These are phyloP conservation scores for Agonopterix heracliana DNA, from an alignment of 2,888 invertebrate genomes.

Conservation along the genomic window DNA sequence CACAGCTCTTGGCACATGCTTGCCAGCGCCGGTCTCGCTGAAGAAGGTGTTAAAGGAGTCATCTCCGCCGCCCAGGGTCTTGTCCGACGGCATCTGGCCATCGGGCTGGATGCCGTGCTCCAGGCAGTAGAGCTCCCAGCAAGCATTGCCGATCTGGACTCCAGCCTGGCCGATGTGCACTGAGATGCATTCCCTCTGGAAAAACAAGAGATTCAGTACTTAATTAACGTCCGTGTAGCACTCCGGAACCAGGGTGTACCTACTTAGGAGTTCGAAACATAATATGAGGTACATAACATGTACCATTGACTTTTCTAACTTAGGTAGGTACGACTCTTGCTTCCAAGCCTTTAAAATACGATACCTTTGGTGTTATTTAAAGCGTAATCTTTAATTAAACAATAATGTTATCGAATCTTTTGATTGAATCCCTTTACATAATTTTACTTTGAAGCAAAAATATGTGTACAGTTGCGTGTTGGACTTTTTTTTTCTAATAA, in stretches of 20 bases:
- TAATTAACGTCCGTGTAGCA: too few species aligned
- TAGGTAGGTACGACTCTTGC: too few species aligned
- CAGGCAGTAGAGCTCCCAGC: conserved; percentile 91
- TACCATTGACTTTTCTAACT: not conserved
- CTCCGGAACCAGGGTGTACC: too few species aligned
- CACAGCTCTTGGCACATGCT: conserved; percentile 92
- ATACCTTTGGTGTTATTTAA: too few species aligned
- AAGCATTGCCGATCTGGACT: conserved; percentile 91
- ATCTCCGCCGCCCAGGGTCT: conserved; percentile 82
- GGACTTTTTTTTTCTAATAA: conserved; percentile 3
- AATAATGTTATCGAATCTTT: too few species aligned
- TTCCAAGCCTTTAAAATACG: too few species aligned
- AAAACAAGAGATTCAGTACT: not conserved
- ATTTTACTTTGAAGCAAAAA: too few species aligned
- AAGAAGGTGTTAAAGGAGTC: conserved; percentile 88
- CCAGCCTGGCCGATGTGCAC: conserved; percentile 92
- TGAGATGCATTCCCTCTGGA: conserved; percentile 89
- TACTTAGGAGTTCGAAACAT: too few species aligned
- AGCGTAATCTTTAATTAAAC: too few species aligned
- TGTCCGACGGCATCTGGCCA: conserved; percentile 91
- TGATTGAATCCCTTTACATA: too few species aligned
- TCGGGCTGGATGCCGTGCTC: conserved; percentile 91
- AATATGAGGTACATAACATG: too few species aligned
- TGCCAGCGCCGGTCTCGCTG: conserved; percentile 84
- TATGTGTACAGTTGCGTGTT: not conserved